A percentile compares a stretch with the other conserved stretches of the same genome.
Conservation (phyloP, 1,140 invertebrate genomes). For the Drosophila subpulchrella region DNA sequence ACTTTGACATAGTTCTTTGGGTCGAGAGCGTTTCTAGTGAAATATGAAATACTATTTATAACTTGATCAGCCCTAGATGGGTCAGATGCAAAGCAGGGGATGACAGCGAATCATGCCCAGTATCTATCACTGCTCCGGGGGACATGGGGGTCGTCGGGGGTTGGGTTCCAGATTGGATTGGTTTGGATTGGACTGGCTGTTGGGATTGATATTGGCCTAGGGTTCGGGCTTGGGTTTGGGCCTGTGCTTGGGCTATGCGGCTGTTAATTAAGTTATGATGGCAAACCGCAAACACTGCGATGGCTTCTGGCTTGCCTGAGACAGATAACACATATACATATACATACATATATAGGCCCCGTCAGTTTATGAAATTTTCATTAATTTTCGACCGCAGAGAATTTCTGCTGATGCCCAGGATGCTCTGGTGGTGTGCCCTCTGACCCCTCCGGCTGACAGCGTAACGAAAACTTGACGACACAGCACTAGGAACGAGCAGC, state of each 20-base stretch:
- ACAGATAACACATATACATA: slow-evolving; percentile 1
- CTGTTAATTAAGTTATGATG: slow-evolving; percentile 83
- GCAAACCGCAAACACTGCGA: slow-evolving; percentile 69
- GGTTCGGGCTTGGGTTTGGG: slow-evolving; percentile 3
- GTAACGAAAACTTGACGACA: slow-evolving; percentile 79
- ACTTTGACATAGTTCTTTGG: slow-evolving; percentile 72
- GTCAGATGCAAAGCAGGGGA: slow-evolving; percentile 45
- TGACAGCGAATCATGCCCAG: slow-evolving; percentile 21
- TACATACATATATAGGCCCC: slow-evolving; percentile 35
- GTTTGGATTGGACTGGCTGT: slow-evolving; percentile 10
- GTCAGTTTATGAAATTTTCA: slow-evolving; percentile 82
- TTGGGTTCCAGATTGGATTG: slow-evolving; percentile 17
- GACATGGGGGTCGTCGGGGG: slow-evolving; percentile 18
- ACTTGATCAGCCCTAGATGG: slow-evolving; percentile 63
- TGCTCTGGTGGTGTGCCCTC: slow-evolving; percentile 9
- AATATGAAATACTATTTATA: slow-evolving; percentile 78
- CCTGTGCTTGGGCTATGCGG: slow-evolving; percentile 40
- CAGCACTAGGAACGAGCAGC: slow-evolving; percentile 38
- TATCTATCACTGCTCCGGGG: slow-evolving; percentile 40
- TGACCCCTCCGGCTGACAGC: slow-evolving; percentile 75
- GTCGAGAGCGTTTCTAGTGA: slow-evolving; percentile 34
- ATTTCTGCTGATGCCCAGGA: slow-evolving; percentile 45
- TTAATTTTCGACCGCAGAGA: slow-evolving; percentile 82
- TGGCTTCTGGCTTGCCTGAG: slow-evolving; percentile 45
- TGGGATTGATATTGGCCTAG: slow-evolving; percentile 32